phyloP scores from a whole-genome alignment of 2,888 invertebrate genomes.

The Drymonia ruficornis region DNA sequence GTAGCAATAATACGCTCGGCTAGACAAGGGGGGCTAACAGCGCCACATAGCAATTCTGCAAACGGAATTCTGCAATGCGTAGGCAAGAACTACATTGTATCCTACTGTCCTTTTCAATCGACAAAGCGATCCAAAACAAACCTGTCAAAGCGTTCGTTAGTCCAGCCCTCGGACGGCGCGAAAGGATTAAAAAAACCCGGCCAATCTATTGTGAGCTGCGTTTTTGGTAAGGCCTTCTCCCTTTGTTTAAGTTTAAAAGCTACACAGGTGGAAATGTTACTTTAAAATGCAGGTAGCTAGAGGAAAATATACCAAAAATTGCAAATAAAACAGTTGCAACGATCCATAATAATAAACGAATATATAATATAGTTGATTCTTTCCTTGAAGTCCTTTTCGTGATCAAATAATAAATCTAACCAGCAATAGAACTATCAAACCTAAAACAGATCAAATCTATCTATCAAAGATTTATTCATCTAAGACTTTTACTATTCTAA shows the following conservation, averaged over 20 bases:
- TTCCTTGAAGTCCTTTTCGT: no score
- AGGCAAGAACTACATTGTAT: no score
- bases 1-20: no score
- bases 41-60: neutral
- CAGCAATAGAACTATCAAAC: conserved; percentile 6
- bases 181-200: conserved; percentile 18
- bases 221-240: conserved; percentile 13
- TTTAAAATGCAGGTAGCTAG: conserved; percentile 7
- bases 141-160: conserved; percentile 25
- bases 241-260: conserved; percentile 4
- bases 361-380: no score
- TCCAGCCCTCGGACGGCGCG: conserved; percentile 10
- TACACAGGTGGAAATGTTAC: neutral
- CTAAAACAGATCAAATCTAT: conserved; percentile 10
- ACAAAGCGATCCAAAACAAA: conserved; percentile 11
- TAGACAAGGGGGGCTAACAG: no score
- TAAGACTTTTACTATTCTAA: no score
- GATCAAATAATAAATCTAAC: conserved; percentile 16
- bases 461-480: no score
- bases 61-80: no score
- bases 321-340: no score
- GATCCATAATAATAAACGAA: no score
- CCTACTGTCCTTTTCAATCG: conserved; percentile 4
- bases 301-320: neutral
- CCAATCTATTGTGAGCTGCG: conserved; percentile 13